phyloP scores from a whole-genome alignment of 1,140 invertebrate species.

The Drosophila sp. region DNA sequence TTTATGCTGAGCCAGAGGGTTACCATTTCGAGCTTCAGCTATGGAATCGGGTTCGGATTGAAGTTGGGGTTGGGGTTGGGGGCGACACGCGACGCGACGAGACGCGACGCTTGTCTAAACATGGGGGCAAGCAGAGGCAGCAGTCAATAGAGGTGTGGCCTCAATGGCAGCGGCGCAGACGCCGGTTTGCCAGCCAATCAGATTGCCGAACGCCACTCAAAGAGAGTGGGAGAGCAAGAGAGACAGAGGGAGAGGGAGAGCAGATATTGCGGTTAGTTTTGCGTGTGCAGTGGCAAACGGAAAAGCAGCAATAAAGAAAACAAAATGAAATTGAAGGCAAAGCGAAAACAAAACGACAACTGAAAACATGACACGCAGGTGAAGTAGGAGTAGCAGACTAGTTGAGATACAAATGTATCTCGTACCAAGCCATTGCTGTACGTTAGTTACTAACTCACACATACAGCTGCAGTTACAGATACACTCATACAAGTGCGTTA shows the following conservation, averaged over 20 bases:
- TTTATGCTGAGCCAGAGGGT: conserved; percentile 52
- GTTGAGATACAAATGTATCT: conserved; percentile 63
- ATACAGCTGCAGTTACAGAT: conserved; percentile 11
- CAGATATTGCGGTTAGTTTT: conserved; percentile 57
- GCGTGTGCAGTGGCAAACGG: conserved; percentile 65
- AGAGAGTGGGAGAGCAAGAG: conserved; percentile 33
- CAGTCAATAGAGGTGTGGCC: conserved; percentile 76
- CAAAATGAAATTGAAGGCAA: conserved; percentile 54
- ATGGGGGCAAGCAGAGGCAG: conserved; percentile 38
- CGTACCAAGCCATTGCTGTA: conserved; percentile 16
- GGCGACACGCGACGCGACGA: conserved; percentile 23
- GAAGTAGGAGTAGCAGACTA: conserved; percentile 52
- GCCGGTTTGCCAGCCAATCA: conserved; percentile 65
- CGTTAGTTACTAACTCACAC: conserved; percentile 40
- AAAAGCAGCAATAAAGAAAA: conserved; percentile 31
- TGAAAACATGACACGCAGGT: conserved; percentile 65
- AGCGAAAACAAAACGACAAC: conserved; percentile 17
- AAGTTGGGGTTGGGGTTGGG: neutral
- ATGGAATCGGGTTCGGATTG: conserved; percentile 17
- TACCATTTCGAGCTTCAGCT: neutral
- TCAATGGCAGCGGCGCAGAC: conserved; percentile 68
- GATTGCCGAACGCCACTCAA: conserved; percentile 24
- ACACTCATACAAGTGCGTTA: conserved; percentile 13
- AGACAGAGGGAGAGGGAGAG: conserved; percentile 14
- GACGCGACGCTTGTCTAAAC: conserved; percentile 37